These are phyloP conservation scores for Acrossocheilus fasciatus DNA, from an alignment of 2,797 vertebrate species.

Conservation along the genomic window DNA sequence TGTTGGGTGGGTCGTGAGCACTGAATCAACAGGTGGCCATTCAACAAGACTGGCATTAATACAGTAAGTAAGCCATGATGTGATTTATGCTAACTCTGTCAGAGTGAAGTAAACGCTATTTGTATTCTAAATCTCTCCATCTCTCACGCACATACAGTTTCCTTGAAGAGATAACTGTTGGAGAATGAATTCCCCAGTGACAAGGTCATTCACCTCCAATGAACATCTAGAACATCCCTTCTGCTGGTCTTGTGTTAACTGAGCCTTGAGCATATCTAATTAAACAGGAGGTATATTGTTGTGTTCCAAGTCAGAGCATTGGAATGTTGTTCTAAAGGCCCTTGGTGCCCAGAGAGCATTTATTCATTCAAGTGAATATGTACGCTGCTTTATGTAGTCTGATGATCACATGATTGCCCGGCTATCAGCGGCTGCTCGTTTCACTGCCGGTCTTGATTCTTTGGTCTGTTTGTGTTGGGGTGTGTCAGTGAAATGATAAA, in stretches of 20 bases:
- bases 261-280: slow-evolving; percentile 60
- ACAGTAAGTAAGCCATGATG: slow-evolving; percentile 34
- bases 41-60: slow-evolving; percentile 61
- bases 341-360: slow-evolving; percentile 66
- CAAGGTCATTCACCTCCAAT: slow-evolving; percentile 76
- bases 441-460: background rate
- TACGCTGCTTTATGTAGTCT: slow-evolving; percentile 55
- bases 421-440: slow-evolving; percentile 42
- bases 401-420: slow-evolving; percentile 40
- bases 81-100: slow-evolving; percentile 41
- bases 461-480: slow-evolving; percentile 41
- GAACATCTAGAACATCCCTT: slow-evolving; percentile 76
- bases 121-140: background rate
- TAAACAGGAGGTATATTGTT: slow-evolving; percentile 72
- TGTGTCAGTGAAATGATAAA: slow-evolving; percentile 40
- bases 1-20: slow-evolving; percentile 73
- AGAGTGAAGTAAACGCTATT: slow-evolving; percentile 25
- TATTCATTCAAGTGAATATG: slow-evolving; percentile 60
- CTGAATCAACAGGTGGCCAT: slow-evolving; percentile 79
- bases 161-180: slow-evolving; percentile 23
- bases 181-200: slow-evolving; percentile 64
- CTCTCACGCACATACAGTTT: slow-evolving; percentile 1
- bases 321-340: slow-evolving; percentile 79
- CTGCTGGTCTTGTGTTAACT: slow-evolving; percentile 54
- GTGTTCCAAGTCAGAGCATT: slow-evolving; percentile 76